phyloP scores from a whole-genome alignment of 2,888 invertebrate species.

The Amiota mariae region DNA sequence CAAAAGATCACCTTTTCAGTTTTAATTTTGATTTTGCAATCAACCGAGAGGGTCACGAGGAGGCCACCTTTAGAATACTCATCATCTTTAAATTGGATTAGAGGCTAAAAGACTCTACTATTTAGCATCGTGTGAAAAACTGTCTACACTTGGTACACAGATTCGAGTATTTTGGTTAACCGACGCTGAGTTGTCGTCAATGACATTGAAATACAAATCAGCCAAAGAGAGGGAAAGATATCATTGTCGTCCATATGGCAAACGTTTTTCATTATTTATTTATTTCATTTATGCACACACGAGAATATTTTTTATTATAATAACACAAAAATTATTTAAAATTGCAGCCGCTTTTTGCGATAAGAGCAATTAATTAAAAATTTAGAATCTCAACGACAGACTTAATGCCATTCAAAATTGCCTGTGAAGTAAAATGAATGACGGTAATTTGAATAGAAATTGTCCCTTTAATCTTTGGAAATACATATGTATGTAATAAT shows the following conservation, averaged over 20 bases:
- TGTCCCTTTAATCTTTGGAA: no score
- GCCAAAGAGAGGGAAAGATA: constrained; percentile 10
- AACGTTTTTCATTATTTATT: constrained; percentile 24
- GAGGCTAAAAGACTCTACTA: neutral
- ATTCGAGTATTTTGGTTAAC: neutral
- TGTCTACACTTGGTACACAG: neutral
- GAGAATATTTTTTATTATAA: neutral
- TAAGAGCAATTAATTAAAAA: constrained; percentile 58
- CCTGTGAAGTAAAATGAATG: neutral
- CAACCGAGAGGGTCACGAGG: constrained; percentile 12
- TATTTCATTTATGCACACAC: neutral
- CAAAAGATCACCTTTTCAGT: no score
- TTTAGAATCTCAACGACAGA: constrained; percentile 48
- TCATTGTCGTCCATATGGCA: constrained; percentile 29
- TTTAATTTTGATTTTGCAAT: neutral
- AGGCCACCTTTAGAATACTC: neutral
- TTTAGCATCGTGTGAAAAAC: constrained; percentile 17
- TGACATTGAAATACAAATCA: constrained; percentile 67
- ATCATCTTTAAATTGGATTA: no score
- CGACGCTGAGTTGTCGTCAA: constrained; percentile 49
- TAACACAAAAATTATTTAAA: constrained; percentile 38
- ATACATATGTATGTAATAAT: no score
- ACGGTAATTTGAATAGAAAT: no score
- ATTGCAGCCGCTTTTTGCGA: constrained; percentile 34
- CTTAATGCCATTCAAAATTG: constrained; percentile 31